These are phyloP conservation scores for Acrobeloides nanus DNA, from an alignment of 2,888 invertebrate species.

Conservation along the genomic window DNA sequence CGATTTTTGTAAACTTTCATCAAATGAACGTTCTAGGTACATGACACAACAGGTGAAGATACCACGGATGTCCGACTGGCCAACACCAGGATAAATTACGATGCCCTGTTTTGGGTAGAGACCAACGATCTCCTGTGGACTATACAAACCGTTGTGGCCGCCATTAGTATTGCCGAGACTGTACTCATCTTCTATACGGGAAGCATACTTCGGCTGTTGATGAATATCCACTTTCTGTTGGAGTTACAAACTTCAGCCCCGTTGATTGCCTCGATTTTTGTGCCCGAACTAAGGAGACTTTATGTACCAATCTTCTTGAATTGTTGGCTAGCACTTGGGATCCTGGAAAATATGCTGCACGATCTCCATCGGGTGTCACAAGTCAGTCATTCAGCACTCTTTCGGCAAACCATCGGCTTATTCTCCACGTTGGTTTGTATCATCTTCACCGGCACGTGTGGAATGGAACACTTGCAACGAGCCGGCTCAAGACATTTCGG, in stretches of 20 bases:
- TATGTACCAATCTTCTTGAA: constrained; percentile 96
- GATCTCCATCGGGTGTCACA: constrained; percentile 23
- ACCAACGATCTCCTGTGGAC: no score
- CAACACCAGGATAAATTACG: no score
- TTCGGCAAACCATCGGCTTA: constrained; percentile 55
- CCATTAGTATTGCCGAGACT: constrained; percentile 75
- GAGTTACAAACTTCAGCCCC: constrained; percentile 93
- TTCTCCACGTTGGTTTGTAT: constrained; percentile 43
- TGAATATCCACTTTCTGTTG: constrained; percentile 88
- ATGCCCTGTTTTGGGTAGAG: no score
- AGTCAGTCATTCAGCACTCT: constrained; percentile 63
- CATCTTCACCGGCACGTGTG: constrained; percentile 69
- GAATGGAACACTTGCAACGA: constrained; percentile 88
- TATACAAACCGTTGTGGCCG: constrained; percentile 40
- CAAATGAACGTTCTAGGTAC: no score
- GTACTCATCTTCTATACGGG: constrained; percentile 91
- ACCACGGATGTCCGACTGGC: no score
- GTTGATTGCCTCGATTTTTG: constrained; percentile 84
- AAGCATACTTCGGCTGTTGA: constrained; percentile 88
- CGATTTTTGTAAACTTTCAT: no score
- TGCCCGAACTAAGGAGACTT: constrained; percentile 77
- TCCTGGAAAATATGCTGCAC: constrained; percentile 88
- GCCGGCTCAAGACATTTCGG: constrained; percentile 84
- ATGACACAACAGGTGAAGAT: no score
- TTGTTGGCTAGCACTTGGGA: constrained; percentile 94